A percentile compares a stretch with the other conserved stretches of the same genome.
These are phyloP conservation scores for Chloroceryle inda DNA, from an alignment of 2,797 vertebrate genomes.

Conservation along the genomic window DNA sequence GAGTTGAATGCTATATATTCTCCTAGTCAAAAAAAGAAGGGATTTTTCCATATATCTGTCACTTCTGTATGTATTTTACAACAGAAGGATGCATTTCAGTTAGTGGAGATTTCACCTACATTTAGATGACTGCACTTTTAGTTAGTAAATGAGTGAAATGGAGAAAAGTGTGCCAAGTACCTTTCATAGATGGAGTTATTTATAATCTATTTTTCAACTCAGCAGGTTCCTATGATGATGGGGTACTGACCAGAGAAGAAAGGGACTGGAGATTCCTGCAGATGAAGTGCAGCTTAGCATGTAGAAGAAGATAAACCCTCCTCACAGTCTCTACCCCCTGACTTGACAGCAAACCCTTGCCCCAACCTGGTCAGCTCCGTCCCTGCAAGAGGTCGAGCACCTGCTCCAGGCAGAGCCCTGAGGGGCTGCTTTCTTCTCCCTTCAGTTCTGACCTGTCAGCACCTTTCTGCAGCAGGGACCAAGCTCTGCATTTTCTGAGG, in stretches of 20 bases:
- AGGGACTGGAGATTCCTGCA: fast-evolving
- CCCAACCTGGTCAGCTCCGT: neutral
- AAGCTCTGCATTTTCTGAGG: neutral
- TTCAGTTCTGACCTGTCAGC: neutral
- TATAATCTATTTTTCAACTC: neutral
- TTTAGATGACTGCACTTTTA: neutral
- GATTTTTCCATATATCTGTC: neutral
- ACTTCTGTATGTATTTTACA: neutral
- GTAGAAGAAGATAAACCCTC: neutral
- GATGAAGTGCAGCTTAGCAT: neutral
- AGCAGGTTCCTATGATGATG: neutral
- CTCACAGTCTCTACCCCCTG: fast-evolving
- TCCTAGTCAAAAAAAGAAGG: neutral
- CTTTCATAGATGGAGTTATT: neutral
- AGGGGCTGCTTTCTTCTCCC: neutral
- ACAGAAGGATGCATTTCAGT: neutral
- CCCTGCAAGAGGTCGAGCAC: neutral
- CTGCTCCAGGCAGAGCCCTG: fast-evolving
- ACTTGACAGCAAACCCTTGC: neutral
- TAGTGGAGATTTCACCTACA: neutral
- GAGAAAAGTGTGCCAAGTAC: neutral
- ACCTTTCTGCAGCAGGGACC: neutral
- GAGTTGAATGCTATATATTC: neutral
- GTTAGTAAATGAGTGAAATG: neutral
- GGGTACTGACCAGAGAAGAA: neutral